These are phyloP conservation scores for Pelvicachromis taeniatus DNA, from an alignment of 2,113 vertebrate species.

Conservation along the genomic window DNA sequence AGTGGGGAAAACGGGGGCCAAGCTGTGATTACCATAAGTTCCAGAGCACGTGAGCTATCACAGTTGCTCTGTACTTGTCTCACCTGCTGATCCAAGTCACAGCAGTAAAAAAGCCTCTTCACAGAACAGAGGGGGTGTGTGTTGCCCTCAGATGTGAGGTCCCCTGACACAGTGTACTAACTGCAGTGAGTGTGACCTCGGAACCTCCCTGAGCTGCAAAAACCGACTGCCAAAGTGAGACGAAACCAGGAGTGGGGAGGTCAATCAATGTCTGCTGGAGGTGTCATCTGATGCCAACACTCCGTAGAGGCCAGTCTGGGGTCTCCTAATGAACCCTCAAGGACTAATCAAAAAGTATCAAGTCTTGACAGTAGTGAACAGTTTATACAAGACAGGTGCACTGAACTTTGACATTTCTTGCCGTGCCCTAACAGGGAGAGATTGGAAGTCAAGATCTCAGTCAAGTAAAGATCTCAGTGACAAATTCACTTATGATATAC, in stretches of 20 bases:
- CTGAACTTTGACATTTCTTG: background rate
- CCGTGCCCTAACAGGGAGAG: background rate
- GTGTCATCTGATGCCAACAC: constrained; percentile 40
- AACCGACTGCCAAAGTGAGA: constrained; percentile 4
- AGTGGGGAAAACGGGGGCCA: background rate
- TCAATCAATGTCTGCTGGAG: constrained; percentile 44
- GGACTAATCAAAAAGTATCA: constrained; percentile 6
- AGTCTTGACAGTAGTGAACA: background rate
- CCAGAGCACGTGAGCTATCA: background rate
- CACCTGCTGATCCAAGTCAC: background rate
- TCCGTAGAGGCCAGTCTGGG: background rate
- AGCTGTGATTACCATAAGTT: constrained; percentile 5
- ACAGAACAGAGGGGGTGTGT: background rate
- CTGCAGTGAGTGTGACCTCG: background rate
- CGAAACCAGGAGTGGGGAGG: constrained; percentile 29
- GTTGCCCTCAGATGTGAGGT: background rate
- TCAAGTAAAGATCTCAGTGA: background rate
- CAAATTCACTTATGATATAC: background rate
- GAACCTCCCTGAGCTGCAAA: background rate
- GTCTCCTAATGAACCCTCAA: background rate
- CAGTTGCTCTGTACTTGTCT: background rate
- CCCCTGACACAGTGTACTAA: background rate
- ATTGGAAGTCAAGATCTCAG: background rate
- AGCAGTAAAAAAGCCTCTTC: background rate
- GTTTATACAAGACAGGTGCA: accelerated